A percentile compares a stretch with the other conserved stretches of the same genome.
phyloP scores from a whole-genome alignment of 2,888 invertebrate species.

The Dasysyrphus tricinctus region DNA sequence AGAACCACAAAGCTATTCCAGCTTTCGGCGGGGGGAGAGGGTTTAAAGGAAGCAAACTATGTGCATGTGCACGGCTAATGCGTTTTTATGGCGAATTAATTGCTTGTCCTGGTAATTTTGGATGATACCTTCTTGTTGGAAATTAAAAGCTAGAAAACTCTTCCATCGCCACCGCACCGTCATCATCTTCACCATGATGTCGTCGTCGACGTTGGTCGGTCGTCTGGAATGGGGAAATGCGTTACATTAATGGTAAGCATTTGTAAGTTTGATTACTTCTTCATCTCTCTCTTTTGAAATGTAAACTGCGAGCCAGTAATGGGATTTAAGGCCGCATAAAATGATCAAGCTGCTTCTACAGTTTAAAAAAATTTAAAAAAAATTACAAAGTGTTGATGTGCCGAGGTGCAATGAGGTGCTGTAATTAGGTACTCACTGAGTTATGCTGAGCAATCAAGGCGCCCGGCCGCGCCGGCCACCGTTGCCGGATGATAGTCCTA shows the following conservation, averaged over 20 bases:
- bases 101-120: constrained; percentile 74
- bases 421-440: constrained; percentile 71
- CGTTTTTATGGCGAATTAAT: constrained; percentile 75
- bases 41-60: constrained; percentile 16
- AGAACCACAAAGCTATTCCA: constrained; percentile 14
- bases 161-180: background rate
- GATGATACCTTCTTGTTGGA: constrained; percentile 62
- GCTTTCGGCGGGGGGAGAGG: background rate
- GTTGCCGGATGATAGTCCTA: constrained; percentile 54
- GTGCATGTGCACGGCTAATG: constrained; percentile 66
- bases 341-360: constrained; percentile 18
- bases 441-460: constrained; percentile 70
- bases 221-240: constrained; percentile 74
- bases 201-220: background rate
- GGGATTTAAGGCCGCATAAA: constrained; percentile 45
- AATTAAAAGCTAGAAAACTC: constrained; percentile 24
- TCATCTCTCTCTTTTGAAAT: constrained; percentile 41
- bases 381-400: constrained; percentile 53
- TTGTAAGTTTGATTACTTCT: constrained; percentile 74
- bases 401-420: constrained; percentile 56
- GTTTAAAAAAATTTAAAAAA: constrained; percentile 6
- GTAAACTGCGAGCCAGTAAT: constrained; percentile 29
- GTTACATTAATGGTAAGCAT: constrained; percentile 72
- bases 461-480: constrained; percentile 44
- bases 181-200: background rate